These are phyloP conservation scores for Ricordea florida DNA, from an alignment of 92 coral and sea anemone genomes.

Conservation along the genomic window DNA sequence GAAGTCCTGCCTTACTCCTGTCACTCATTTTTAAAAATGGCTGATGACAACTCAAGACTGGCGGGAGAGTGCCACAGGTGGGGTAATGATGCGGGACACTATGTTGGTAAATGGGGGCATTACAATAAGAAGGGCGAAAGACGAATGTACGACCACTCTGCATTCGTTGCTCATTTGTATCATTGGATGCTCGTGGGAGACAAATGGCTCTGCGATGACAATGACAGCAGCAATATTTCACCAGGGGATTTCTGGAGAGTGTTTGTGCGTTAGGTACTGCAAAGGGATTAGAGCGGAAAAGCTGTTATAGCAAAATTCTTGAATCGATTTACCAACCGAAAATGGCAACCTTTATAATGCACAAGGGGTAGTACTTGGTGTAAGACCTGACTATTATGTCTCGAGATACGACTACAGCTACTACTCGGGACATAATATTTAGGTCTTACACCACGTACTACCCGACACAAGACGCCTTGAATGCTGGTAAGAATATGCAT, in stretches of 20 bases:
- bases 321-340: too few relatives aligned
- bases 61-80: conserved; percentile 7
- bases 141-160: conserved; percentile 39
- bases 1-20: neutral
- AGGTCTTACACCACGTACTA: too few relatives aligned
- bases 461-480: too few relatives aligned
- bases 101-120: neutral
- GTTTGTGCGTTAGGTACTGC: conserved; percentile 6
- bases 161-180: neutral
- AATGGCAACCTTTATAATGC: too few relatives aligned
- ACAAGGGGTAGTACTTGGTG: too few relatives aligned
- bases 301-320: too few relatives aligned
- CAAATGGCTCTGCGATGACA: conserved; percentile 41
- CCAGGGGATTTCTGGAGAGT: conserved; percentile 17
- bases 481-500: too few relatives aligned
- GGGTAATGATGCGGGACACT: neutral
- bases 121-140: neutral
- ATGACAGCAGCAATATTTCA: neutral
- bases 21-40: neutral
- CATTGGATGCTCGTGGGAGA: conserved; percentile 25
- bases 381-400: too few relatives aligned
- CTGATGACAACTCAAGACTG: conserved; percentile 25
- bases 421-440: too few relatives aligned
- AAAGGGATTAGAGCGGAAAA: too few relatives aligned
- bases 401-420: too few relatives aligned